phyloP scores from a whole-genome alignment of 2,797 vertebrate genomes.

The Myiotriccus ornatus region DNA sequence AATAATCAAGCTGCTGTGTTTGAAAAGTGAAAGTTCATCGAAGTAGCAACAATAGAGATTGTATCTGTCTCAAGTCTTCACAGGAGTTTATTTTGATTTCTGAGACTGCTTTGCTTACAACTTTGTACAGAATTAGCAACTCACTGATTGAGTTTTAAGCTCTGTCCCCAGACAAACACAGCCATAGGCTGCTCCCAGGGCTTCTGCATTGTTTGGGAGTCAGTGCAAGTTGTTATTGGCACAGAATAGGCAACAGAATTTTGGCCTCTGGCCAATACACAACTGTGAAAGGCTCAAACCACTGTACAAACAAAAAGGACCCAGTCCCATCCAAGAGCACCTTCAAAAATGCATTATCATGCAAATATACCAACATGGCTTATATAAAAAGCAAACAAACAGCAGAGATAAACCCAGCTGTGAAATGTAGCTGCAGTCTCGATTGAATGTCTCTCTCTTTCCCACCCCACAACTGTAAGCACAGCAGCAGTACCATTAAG shows the following conservation, averaged over 20 bases:
- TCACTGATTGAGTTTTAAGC: slow-evolving; percentile 35
- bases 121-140: slow-evolving; percentile 10
- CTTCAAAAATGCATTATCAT: slow-evolving; percentile 44
- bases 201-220: slow-evolving; percentile 32
- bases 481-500: neutral
- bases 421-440: neutral
- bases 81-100: neutral
- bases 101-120: neutral
- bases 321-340: slow-evolving; percentile 29
- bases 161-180: neutral
- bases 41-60: neutral
- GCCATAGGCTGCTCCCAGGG: slow-evolving; percentile 11
- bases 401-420: slow-evolving; percentile 6
- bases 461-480: neutral
- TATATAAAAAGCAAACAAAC: slow-evolving; percentile 45
- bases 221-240: slow-evolving; percentile 40
- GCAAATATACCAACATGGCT: slow-evolving; percentile 43
- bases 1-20: neutral
- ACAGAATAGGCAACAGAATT: slow-evolving; percentile 35
- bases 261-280: slow-evolving; percentile 28
- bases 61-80: neutral
- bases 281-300: slow-evolving; percentile 32
- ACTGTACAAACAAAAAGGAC: slow-evolving; percentile 37
- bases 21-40: neutral
- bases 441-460: neutral